Conservation (phyloP, 2,113 vertebrate genomes). For the Eonycteris spelaea region DNA sequence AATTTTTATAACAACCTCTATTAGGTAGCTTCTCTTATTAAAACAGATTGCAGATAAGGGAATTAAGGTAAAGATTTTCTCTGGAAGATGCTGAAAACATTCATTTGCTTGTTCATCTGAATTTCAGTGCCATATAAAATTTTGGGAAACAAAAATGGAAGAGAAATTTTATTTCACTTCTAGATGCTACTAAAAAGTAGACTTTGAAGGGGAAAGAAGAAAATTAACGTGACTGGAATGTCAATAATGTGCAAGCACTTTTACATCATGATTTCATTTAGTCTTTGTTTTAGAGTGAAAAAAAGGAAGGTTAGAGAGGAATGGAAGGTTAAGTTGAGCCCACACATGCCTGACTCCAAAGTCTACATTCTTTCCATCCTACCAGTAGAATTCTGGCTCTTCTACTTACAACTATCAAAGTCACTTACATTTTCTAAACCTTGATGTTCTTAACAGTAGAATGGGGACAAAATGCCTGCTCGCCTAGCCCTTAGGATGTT, state of each 20-base stretch:
- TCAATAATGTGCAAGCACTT: not conserved
- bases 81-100: constrained; percentile 22
- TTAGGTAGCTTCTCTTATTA: constrained; percentile 15
- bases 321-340: not conserved
- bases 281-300: constrained; percentile 1
- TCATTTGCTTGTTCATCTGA: not conserved
- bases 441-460: not conserved
- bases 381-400: not conserved
- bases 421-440: not conserved
- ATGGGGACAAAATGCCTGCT: not conserved
- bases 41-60: constrained; percentile 14
- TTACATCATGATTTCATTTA: not conserved
- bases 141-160: not conserved
- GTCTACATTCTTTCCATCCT: not conserved
- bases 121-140: not conserved
- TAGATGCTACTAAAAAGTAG: not conserved
- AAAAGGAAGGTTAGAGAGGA: not conserved
- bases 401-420: not conserved
- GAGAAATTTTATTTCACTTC: not conserved
- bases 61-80: constrained; percentile 22
- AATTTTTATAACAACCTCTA: constrained; percentile 22
- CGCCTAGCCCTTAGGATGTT: not conserved
- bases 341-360: not conserved
- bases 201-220: not conserved
- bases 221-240: not conserved